Conservation (phyloP, 2,113 vertebrate genomes). For the Cinclus cinclus region DNA sequence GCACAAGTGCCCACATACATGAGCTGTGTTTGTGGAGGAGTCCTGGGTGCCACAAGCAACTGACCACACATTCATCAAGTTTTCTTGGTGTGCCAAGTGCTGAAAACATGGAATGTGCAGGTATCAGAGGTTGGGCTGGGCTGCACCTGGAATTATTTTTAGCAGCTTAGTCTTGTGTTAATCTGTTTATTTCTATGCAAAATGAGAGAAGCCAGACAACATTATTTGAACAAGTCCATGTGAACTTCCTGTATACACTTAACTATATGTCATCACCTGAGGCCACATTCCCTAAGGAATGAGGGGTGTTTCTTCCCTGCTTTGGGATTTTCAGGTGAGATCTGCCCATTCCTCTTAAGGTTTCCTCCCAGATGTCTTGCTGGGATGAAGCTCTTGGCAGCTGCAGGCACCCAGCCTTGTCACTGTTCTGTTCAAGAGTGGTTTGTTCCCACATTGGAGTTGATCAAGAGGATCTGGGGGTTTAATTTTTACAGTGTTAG, state of each 20-base stretch:
- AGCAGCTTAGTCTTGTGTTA: background rate
- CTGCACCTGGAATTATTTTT: background rate
- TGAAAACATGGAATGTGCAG: background rate
- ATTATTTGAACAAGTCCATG: fast-evolving
- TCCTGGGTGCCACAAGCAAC: background rate
- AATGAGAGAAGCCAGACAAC: background rate
- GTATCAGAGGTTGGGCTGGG: background rate
- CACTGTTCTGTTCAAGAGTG: background rate
- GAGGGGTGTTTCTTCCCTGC: background rate
- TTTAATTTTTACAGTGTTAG: background rate
- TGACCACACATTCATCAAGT: fast-evolving
- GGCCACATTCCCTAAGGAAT: background rate
- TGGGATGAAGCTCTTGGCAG: background rate
- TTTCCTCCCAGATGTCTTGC: background rate
- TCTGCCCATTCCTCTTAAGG: background rate
- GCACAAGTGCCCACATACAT: background rate
- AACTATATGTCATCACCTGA: fast-evolving
- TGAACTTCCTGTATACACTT: fast-evolving
- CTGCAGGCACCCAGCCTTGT: background rate
- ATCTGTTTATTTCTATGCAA: background rate
- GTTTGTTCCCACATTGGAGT: background rate
- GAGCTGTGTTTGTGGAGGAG: background rate
- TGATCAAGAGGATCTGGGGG: background rate
- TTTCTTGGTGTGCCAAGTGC: background rate
- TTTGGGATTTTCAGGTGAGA: background rate